A percentile compares a stretch with the other conserved stretches of the same genome.
phyloP scores from a whole-genome alignment of 2,113 vertebrate genomes.

The Apodemus sylvaticus region DNA sequence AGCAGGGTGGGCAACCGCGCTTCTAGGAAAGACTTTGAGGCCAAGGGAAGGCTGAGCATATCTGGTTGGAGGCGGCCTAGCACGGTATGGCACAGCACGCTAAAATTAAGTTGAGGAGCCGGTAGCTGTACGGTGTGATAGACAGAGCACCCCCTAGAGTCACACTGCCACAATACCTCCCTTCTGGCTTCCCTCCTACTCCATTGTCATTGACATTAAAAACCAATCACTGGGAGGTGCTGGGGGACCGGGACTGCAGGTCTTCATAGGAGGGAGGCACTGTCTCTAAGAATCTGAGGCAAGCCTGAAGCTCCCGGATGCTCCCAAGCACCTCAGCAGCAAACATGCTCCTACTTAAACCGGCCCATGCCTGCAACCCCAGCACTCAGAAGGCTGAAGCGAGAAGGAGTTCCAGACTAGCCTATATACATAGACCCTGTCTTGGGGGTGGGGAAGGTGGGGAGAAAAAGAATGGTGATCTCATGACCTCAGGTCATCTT shows the following conservation, averaged over 20 bases:
- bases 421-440: neutral
- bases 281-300: neutral
- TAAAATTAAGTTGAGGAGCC: too few relatives aligned
- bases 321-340: neutral
- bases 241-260: fast-evolving
- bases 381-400: neutral
- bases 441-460: too few relatives aligned
- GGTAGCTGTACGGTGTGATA: neutral
- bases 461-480: neutral
- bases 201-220: too few relatives aligned
- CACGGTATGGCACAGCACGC: fast-evolving
- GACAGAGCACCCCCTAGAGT: neutral
- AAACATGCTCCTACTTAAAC: neutral
- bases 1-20: neutral
- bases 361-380: neutral
- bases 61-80: neutral
- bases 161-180: neutral
- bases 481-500: neutral
- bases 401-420: neutral
- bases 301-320: neutral
- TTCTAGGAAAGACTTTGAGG: neutral
- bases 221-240: neutral
- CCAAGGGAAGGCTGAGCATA: neutral
- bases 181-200: neutral
- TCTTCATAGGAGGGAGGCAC: neutral